Percentiles rank a stretch among this genome's conserved stretches.
These are phyloP conservation scores for Agonopterix alstromeriana DNA, from an alignment of 2,888 invertebrate genomes.

Conservation along the genomic window DNA sequence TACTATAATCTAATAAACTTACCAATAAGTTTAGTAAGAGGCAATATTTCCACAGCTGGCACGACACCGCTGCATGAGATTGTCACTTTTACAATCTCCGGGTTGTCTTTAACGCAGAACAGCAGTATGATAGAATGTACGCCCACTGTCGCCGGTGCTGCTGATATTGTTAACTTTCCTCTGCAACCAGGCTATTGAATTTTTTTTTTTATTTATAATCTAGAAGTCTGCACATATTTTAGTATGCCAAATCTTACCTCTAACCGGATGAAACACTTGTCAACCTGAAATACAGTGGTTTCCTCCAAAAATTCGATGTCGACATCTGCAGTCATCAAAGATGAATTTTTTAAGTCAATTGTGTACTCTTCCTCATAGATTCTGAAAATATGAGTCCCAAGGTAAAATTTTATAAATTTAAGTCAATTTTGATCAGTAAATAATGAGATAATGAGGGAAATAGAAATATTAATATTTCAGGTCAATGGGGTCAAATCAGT, in stretches of 20 bases:
- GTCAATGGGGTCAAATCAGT: no score
- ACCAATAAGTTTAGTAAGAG: conserved; percentile 57
- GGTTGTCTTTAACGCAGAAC: conserved; percentile 76
- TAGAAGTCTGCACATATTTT: neutral
- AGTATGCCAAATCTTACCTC: conserved; percentile 30
- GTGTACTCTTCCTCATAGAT: conserved; percentile 61
- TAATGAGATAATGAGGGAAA: no score
- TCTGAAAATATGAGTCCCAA: conserved; percentile 25
- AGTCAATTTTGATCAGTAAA: no score
- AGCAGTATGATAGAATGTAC: conserved; percentile 40
- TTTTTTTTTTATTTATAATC: neutral
- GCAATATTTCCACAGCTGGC: conserved; percentile 67
- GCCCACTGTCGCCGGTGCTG: conserved; percentile 55
- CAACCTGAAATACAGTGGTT: conserved; percentile 58
- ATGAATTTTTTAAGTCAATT: conserved; percentile 73
- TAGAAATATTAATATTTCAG: no score
- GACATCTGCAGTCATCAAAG: conserved; percentile 65
- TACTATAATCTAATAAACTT: conserved; percentile 1
- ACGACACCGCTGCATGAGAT: conserved; percentile 70
- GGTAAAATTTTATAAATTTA: no score
- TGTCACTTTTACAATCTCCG: conserved; percentile 68
- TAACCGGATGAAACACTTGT: conserved; percentile 45
- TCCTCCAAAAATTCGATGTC: conserved; percentile 59
- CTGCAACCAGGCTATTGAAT: conserved; percentile 52
- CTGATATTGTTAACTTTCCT: conserved; percentile 47